These are phyloP conservation scores for Nowickia ferox DNA, from an alignment of 2,888 invertebrate genomes.

Conservation along the genomic window DNA sequence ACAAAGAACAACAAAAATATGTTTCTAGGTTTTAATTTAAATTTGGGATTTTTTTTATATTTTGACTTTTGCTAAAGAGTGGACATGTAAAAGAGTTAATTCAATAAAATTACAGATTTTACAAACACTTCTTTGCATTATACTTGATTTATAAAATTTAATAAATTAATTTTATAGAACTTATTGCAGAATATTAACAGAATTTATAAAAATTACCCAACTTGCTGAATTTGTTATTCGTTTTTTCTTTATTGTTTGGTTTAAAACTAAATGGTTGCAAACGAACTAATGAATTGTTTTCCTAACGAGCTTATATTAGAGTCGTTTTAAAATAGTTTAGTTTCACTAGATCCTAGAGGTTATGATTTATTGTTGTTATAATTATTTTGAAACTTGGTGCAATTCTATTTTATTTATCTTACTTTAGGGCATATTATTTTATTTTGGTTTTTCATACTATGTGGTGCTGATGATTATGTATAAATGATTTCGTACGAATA, in stretches of 20 bases:
- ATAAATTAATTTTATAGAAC: slow-evolving; percentile 12
- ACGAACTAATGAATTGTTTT: slow-evolving; percentile 13
- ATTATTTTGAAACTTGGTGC: slow-evolving; percentile 71
- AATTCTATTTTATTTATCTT: slow-evolving; percentile 64
- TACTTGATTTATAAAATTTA: slow-evolving; percentile 19
- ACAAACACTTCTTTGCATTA: slow-evolving; percentile 34
- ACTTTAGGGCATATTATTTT: slow-evolving; percentile 65
- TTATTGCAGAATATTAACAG: slow-evolving; percentile 33
- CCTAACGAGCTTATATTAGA: slow-evolving; percentile 29
- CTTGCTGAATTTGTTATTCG: background rate
- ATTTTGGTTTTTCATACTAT: slow-evolving; percentile 78
- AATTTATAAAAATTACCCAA: slow-evolving; percentile 20
- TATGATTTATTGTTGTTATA: slow-evolving; percentile 68
- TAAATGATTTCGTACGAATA: slow-evolving; percentile 75
- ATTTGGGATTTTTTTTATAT: slow-evolving; percentile 1
- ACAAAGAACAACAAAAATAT: slow-evolving; percentile 66
- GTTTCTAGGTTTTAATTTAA: slow-evolving; percentile 19
- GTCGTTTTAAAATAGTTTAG: slow-evolving; percentile 29
- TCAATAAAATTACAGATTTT: slow-evolving; percentile 54
- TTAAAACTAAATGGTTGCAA: background rate
- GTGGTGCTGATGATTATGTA: slow-evolving; percentile 82
- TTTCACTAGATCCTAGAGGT: slow-evolving; percentile 46
- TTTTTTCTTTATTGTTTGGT: background rate
- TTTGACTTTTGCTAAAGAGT: slow-evolving; percentile 1
- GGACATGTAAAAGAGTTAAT: slow-evolving; percentile 46